Evolutionary conservation across 2,113 vertebrate species (phyloP), one percentile per base, ranked within the genome.

Genomic region (Panthera tigris): DNA sequence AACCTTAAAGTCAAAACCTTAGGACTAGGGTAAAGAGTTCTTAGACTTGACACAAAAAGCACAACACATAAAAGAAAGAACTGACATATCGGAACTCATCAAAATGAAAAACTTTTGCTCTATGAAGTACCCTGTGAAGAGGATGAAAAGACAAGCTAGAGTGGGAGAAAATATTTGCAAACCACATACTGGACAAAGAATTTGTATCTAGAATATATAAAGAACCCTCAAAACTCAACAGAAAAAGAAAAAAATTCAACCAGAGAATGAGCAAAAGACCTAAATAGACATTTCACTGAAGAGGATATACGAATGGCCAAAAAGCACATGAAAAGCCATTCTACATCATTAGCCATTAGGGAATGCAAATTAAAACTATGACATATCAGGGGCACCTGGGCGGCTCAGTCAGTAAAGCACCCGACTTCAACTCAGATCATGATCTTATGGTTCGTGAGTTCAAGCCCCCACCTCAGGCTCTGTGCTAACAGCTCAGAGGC

Each of bases 81-180:
- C 16, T 68, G 48, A 57, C 12, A 82, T 57, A 87, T 3, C 66
- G 69, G 27, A 31, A n/a, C 25, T 69, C 27, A 45, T 29, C 65
- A 89, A 81, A 96, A 86, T 79, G 36, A 85, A 89, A 94, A 71
- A 96, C 3, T 55, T 74, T 95, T 57, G 55, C 39, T 95, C 71
- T 91, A 41, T 90, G 23, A 95, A 76, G 65, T 86, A 73, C 50
- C 19, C 65, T 66, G 73, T 31, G 68, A 93, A 94, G 55, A 84
- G 8, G 31, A 84, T 96, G 6, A 74, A 95, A 66, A 88, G 10
- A 71, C 68, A 95, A 95, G 13, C 33, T 91, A 92, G 33, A 39
- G 31, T 41, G 16, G 31, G 25, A 91, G 57, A 87, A 95, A 87
- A 93, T 83, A 95, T 36, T 36, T 91, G 63, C 29, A 97, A 96